phyloP scores from a whole-genome alignment of 2,797 vertebrate genomes.

The Danio albolineatus region DNA sequence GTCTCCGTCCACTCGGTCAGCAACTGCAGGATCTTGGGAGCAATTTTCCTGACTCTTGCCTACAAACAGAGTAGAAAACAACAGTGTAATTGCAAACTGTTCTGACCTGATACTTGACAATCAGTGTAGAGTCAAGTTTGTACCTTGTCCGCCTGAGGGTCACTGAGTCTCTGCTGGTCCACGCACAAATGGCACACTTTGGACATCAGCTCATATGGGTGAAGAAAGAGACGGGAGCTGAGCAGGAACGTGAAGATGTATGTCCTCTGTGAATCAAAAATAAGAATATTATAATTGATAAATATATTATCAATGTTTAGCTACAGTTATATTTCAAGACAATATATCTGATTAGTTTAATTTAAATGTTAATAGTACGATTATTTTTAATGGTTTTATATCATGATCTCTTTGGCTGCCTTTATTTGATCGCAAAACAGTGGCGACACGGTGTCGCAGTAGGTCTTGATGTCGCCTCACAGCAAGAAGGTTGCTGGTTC shows the following conservation, averaged over 20 bases:
- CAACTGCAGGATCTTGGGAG: constrained; percentile 92
- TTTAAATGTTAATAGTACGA: too few relatives aligned
- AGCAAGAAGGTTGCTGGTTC: too few relatives aligned
- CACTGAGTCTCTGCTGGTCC: constrained; percentile 86
- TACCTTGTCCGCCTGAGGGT: constrained; percentile 90
- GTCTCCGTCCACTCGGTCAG: constrained; percentile 95
- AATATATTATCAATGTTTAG: too few relatives aligned
- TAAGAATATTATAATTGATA: too few relatives aligned
- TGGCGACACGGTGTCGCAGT: too few relatives aligned
- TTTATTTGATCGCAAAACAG: not conserved
- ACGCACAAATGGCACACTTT: constrained; percentile 88
- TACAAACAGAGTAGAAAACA: constrained; percentile 62
- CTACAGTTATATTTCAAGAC: not conserved
- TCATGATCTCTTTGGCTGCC: not conserved
- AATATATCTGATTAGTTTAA: not conserved
- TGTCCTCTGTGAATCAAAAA: constrained; percentile 81
- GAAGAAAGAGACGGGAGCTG: constrained; percentile 92
- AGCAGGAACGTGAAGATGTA: constrained; percentile 96
- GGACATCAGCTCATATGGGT: constrained; percentile 90
- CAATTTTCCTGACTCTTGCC: constrained; percentile 85
- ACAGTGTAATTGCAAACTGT: not conserved
- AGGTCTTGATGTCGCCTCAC: too few relatives aligned
- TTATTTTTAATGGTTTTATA: too few relatives aligned
- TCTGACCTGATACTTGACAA: not conserved
- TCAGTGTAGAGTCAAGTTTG: not conserved